Conservation (phyloP, 2,888 invertebrate genomes). For the Macroteleia sp. region DNA sequence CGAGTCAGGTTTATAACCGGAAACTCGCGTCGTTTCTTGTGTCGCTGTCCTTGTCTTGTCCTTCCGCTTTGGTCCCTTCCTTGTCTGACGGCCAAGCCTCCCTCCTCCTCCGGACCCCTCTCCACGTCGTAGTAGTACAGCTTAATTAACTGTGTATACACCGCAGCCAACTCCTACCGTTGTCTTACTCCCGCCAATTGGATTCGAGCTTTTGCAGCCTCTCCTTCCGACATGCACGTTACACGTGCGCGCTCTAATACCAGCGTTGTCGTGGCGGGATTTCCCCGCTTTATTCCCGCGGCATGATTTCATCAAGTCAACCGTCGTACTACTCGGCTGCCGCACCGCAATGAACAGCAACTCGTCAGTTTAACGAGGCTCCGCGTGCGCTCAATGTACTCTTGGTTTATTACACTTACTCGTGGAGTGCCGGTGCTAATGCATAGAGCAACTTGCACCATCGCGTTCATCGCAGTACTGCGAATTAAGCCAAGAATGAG, state of each 20-base stretch:
- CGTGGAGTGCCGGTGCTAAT: conserved; percentile 52
- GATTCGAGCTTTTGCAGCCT: conserved; percentile 70
- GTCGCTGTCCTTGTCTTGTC: conserved; percentile 51
- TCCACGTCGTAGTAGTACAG: conserved; percentile 76
- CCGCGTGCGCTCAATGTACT: conserved; percentile 45
- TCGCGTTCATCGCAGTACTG: neutral
- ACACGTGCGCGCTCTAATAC: conserved; percentile 66
- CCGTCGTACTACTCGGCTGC: conserved; percentile 69
- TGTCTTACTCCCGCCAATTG: conserved; percentile 82
- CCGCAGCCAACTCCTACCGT: conserved; percentile 81
- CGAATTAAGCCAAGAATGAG: conserved; percentile 10
- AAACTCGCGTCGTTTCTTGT: conserved; percentile 73
- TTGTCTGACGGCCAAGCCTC: conserved; percentile 16
- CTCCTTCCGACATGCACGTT: conserved; percentile 58
- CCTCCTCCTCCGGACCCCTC: conserved; percentile 38
- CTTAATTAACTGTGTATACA: conserved; percentile 84
- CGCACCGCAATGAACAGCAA: conserved; percentile 67
- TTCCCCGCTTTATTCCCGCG: conserved; percentile 76
- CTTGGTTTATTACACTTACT: conserved; percentile 63
- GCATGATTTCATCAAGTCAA: conserved; percentile 82
- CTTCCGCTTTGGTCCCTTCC: conserved; percentile 43
- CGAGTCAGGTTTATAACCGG: conserved; percentile 65
- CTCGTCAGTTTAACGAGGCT: conserved; percentile 69
- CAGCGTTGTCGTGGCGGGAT: conserved; percentile 58
- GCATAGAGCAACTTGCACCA: conserved; percentile 24